phyloP scores from a whole-genome alignment of 2,797 vertebrate genomes.

The Anabacerthia variegaticeps region DNA sequence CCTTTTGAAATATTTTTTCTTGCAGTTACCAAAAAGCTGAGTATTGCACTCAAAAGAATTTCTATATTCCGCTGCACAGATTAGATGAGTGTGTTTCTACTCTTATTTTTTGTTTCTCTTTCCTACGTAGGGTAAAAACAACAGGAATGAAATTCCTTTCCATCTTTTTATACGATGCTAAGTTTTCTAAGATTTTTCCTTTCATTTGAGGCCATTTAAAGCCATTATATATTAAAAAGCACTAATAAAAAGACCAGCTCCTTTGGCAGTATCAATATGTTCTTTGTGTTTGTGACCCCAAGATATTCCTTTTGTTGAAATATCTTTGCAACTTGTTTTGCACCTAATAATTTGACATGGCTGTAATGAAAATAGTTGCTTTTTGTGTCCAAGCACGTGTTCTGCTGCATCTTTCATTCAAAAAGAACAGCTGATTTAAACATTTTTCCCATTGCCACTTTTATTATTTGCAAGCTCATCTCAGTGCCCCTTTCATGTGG shows the following conservation, averaged over 20 bases:
- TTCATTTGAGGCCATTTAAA: not conserved
- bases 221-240: not conserved
- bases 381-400: not conserved
- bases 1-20: not conserved
- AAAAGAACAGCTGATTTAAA: not conserved
- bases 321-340: not conserved
- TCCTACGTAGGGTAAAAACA: not conserved
- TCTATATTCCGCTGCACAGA: not conserved
- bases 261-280: not conserved
- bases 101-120: not conserved
- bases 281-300: not conserved
- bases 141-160: not conserved
- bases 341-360: not conserved
- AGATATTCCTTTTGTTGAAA: not conserved
- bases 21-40: not conserved
- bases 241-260: not conserved
- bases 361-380: not conserved
- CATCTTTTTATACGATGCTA: not conserved
- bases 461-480: not conserved
- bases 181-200: not conserved
- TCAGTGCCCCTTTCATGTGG: not conserved
- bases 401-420: not conserved
- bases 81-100: not conserved
- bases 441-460: not conserved
- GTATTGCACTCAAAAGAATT: not conserved